Evolutionary conservation across 2,888 invertebrate genomes (phyloP).

Genomic region (Drosophila seclusa): DNA sequence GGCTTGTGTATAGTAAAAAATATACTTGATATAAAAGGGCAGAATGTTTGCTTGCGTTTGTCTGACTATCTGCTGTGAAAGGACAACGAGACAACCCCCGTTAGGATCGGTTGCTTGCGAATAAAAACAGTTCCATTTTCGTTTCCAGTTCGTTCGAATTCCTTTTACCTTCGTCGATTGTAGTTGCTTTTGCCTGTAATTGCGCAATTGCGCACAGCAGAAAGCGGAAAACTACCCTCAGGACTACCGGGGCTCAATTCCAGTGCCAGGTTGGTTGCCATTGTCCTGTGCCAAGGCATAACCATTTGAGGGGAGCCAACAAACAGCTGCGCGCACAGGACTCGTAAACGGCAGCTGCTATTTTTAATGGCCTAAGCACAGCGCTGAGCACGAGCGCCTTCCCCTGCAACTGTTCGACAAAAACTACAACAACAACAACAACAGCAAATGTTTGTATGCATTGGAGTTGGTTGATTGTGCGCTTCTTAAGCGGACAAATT

Average conservation of each 20-base stretch:
- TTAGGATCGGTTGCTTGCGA: slow-evolving; percentile 52
- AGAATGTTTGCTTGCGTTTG: slow-evolving; percentile 43
- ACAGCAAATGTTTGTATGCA: slow-evolving; percentile 5
- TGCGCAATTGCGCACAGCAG: slow-evolving; percentile 71
- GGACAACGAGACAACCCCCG: slow-evolving; percentile 49
- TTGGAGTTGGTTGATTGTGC: slow-evolving; percentile 29
- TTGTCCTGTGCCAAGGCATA: slow-evolving; percentile 72
- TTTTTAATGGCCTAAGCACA: slow-evolving; percentile 45
- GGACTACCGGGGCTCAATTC: neutral
- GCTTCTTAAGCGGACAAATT: slow-evolving; percentile 67
- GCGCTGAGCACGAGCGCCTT: slow-evolving; percentile 30
- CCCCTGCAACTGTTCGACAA: slow-evolving; percentile 17
- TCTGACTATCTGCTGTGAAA: slow-evolving; percentile 26
- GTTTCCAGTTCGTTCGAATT: slow-evolving; percentile 28
- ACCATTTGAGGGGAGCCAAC: slow-evolving; percentile 21
- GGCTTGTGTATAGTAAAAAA: slow-evolving; percentile 13
- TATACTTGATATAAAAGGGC: slow-evolving; percentile 19
- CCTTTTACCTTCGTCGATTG: neutral
- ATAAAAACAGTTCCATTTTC: slow-evolving; percentile 49
- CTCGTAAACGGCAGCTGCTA: slow-evolving; percentile 66
- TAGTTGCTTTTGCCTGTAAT: slow-evolving; percentile 54
- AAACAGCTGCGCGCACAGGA: slow-evolving; percentile 75
- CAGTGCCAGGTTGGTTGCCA: slow-evolving; percentile 23
- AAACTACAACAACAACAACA: slow-evolving; percentile 8
- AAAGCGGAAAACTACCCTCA: slow-evolving; percentile 43